Base-by-base conservation (phyloP, 2,888 invertebrate species). In the Augochlorella aurata region DNA sequence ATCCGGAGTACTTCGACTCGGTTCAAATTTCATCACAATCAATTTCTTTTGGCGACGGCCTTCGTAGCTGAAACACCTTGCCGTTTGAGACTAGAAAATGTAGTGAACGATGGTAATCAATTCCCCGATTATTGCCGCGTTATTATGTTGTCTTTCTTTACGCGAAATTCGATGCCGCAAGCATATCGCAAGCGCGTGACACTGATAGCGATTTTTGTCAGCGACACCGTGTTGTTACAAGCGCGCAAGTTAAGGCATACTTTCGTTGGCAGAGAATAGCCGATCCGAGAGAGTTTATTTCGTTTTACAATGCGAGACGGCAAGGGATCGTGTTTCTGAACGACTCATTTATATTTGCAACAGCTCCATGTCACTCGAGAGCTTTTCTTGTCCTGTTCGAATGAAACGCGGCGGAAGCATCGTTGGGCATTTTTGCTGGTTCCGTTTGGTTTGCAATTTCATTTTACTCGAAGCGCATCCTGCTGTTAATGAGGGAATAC, bases 391-490 rank as follows among this genome's bases (percentile, higher is more conserved):
- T 14, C 21, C 1, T 9, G 10, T 54, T 24, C 24, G 5, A 29
- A 16, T 16, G 8, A 8, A 58, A 58, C 58, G 16, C 8, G 16
- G 24, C 7, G 29, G 14, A 7, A 24, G 16, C 2, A 16, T 58
- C 8, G 24, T 58, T 58, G 14, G 58, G 2, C 7, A 16, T 58
- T 58, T 29, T 58, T 24, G 16, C 38, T 63, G 10, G 9, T 18
- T 47, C 67, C 9, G 49, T 49, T 16, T 29, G 47, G n/a, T 49
- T 67, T 47, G 67, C 38, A 38, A 58, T 58, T 16, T 29, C 12
- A 65, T 73, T 73, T 81, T 81, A 81, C 76, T 81, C 76, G 58
- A 14, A 54, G 38, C 73, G 50, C 73, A 71, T 52, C 50, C 47
- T 50, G 52, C 76, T 81, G 73, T 81, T 68, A 68, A 49, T 68